Conservation (phyloP, 2,888 invertebrate genomes). For the Polietes domitor region DNA sequence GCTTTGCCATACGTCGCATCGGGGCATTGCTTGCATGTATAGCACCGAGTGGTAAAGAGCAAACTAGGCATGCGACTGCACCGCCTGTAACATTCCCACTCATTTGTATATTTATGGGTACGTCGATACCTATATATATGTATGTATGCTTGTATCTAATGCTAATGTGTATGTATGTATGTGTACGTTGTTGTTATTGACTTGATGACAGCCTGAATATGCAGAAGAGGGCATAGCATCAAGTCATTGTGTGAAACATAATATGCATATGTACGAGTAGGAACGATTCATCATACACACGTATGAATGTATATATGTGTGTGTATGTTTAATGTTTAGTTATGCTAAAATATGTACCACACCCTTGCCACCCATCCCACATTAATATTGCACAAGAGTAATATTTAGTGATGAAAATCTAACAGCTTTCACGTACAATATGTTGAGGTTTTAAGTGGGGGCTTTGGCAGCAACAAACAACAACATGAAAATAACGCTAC, state of each 20-base stretch:
- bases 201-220: constrained; percentile 9
- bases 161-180: not conserved
- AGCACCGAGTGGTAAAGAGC: constrained; percentile 18
- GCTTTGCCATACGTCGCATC: constrained; percentile 21
- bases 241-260: constrained; percentile 26
- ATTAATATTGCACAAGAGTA: constrained; percentile 33
- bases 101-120: not conserved
- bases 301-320: not conserved
- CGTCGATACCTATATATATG: too few relatives aligned
- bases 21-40: constrained; percentile 35
- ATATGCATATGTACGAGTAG: not conserved
- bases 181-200: constrained; percentile 4
- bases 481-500: too few relatives aligned
- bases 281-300: not conserved
- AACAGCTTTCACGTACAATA: constrained; percentile 27
- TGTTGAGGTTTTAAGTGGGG: constrained; percentile 32
- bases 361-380: not conserved
- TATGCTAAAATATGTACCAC: constrained; percentile 34
- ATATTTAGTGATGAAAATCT: constrained; percentile 33
- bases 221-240: not conserved
- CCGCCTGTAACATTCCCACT: not conserved
- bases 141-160: not conserved
- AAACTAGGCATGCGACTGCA: not conserved
- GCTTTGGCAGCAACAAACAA: constrained; percentile 7
- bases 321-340: constrained; percentile 30